Percentiles rank a stretch among this genome's conserved stretches.
Conservation (phyloP, 2,888 invertebrate species). For the Agelastica alni region DNA sequence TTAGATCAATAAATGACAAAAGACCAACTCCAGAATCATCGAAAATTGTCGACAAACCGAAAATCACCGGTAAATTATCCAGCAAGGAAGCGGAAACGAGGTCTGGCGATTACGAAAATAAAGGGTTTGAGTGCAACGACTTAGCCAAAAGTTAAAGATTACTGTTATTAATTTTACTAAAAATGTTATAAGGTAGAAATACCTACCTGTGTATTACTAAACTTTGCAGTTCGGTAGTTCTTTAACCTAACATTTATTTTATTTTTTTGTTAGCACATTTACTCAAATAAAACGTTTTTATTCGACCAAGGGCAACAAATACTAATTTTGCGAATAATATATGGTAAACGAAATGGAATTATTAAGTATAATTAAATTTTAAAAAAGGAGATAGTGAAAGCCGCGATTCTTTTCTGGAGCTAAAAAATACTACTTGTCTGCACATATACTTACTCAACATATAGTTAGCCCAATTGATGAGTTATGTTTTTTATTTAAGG, state of each 20-base stretch:
- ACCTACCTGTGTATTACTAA: conserved; percentile 9
- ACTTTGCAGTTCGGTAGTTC: conserved; percentile 19
- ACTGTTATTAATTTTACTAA: conserved; percentile 24
- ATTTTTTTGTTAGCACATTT: too few relatives aligned
- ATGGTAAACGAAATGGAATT: too few relatives aligned
- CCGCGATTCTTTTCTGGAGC: too few relatives aligned
- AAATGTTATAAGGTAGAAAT: conserved; percentile 11
- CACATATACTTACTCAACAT: too few relatives aligned
- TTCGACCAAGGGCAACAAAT: too few relatives aligned
- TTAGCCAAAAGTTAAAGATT: conserved; percentile 32
- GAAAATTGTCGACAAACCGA: conserved; percentile 10
- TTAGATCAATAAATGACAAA: conserved; percentile 10
- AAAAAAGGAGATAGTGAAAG: too few relatives aligned
- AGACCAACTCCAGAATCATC: conserved; percentile 6
- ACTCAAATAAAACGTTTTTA: too few relatives aligned
- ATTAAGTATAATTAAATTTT: too few relatives aligned
- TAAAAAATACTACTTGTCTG: too few relatives aligned
- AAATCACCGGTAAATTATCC: conserved; percentile 23
- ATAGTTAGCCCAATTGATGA: too few relatives aligned
- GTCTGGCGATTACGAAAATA: conserved; percentile 38
- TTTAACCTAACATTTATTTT: background rate
- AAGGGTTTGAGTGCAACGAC: conserved; percentile 35
- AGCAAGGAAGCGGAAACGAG: conserved; percentile 33
- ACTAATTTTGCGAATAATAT: too few relatives aligned
- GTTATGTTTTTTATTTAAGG: too few relatives aligned